These are phyloP conservation scores for Coptodon rendalli DNA, from an alignment of 2,113 vertebrate genomes.

Conservation along the genomic window DNA sequence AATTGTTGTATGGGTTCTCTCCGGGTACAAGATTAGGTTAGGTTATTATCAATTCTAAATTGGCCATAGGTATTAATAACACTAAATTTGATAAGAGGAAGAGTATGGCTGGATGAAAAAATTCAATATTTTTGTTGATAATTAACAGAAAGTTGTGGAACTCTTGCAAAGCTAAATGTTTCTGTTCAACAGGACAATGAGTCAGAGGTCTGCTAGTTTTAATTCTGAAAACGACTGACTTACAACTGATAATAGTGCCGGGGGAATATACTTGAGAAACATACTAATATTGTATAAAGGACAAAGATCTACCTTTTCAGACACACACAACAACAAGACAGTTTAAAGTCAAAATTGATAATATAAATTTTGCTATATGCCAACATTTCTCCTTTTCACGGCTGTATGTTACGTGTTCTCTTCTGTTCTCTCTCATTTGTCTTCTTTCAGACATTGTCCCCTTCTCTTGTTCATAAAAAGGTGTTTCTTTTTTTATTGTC, in stretches of 20 bases:
- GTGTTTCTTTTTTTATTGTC: background rate
- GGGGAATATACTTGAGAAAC: background rate
- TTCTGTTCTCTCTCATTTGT: background rate
- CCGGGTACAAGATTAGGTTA: background rate
- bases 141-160: background rate
- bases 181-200: background rate
- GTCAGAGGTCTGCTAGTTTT: background rate
- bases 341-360: background rate
- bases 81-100: background rate
- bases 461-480: background rate
- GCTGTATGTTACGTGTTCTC: background rate
- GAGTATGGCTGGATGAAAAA: background rate
- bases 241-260: background rate
- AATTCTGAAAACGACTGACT: background rate
- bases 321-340: background rate
- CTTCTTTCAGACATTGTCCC: background rate
- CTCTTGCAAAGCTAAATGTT: background rate
- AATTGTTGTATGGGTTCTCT: background rate
- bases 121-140: fast-evolving
- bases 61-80: background rate
- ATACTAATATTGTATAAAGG: background rate
- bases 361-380: background rate
- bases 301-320: background rate
- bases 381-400: background rate
- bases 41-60: background rate